Evolutionary conservation across 2,113 vertebrate genomes (phyloP), one percentile per base, ranked within the genome.

Genomic region (Glareola pratincola): DNA sequence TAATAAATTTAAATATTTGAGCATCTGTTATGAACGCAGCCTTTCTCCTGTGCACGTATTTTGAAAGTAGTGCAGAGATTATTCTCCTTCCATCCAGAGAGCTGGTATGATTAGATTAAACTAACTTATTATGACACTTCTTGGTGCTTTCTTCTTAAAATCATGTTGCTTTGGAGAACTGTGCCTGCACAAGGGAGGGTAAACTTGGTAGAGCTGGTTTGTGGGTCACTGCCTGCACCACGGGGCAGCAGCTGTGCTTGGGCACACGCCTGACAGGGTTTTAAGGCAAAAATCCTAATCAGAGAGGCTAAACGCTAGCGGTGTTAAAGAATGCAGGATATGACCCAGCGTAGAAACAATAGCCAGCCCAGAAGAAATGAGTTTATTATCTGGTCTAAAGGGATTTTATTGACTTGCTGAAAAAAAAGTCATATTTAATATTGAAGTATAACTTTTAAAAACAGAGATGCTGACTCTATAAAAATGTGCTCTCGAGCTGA

Each of bases 401-500:
- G 94, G 85, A 91, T 93, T 95, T 94, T 91, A 96, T 91, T 91
- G 94, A 91, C 94, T 94, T 47, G 76, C 22, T 84, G 80, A 20
- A 62, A 83, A 62, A 83, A 92, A 87, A 91, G 74, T 59, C 9
- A 34, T 95, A 94, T 93, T 96, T 96, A 96, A 95, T 95, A 95
- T 93, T 94, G 92, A 95, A 94, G 91, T 72, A 74, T 74, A 96
- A 96, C 85, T 95, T 97, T 95, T 94, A 94, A 96, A 96, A 93
- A 83, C 91, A 93, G 96, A 94, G 96, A 94, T 93, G 96, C 95
- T 97, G 96, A 96, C 94, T 96, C 79, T 48, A 97, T 95, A 92
- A 94, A 97, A 97, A 94, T 86, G 92, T 94, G 96, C 68, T 96
- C 95, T 95, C 4, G 76, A 95, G 92, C 90, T 63, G 79, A 91